These are phyloP conservation scores for Montipora efflorescens DNA, from an alignment of 64 coral and sea anemone genomes.

Conservation along the genomic window DNA sequence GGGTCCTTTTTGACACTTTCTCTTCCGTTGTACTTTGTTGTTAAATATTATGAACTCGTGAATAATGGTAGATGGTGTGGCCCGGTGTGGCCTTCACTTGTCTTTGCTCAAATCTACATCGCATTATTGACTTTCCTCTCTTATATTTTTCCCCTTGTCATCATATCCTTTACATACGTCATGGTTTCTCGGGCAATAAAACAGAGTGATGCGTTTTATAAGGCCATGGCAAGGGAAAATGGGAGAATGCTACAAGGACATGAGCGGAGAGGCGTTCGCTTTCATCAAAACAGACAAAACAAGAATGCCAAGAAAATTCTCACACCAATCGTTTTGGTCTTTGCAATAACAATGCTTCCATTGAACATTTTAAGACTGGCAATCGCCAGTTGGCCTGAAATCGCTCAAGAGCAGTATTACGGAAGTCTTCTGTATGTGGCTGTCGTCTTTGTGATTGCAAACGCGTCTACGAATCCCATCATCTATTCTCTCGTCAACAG, in stretches of 20 bases:
- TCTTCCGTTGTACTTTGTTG: slow-evolving; percentile 57
- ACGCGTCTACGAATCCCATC: slow-evolving; percentile 49
- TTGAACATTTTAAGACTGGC: slow-evolving; percentile 45
- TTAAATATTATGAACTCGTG: background rate
- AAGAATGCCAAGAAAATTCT: slow-evolving; percentile 62
- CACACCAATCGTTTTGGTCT: slow-evolving; percentile 47
- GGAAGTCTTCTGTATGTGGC: slow-evolving; percentile 4
- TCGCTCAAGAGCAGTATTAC: slow-evolving; percentile 10
- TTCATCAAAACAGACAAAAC: slow-evolving; percentile 50
- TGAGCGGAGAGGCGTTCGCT: background rate
- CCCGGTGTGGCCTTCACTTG: background rate
- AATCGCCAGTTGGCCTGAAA: background rate
- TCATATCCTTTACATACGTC: slow-evolving; percentile 59
- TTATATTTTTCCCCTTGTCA: slow-evolving; percentile 34
- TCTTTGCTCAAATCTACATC: slow-evolving; percentile 6
- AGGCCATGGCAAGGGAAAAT: background rate
- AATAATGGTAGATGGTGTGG: background rate
- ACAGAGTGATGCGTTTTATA: slow-evolving; percentile 36
- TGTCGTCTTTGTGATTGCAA: slow-evolving; percentile 15
- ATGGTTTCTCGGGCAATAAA: slow-evolving; percentile 35
- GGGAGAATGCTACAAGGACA: background rate
- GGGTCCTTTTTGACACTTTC: slow-evolving; percentile 31
- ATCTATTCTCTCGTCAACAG: slow-evolving; percentile 50
- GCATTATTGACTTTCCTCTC: background rate
- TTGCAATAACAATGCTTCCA: slow-evolving; percentile 61